Evolutionary conservation across 2,113 vertebrate genomes (phyloP), one percentile per base, ranked within the genome.

Genomic region (Connochaetes taurinus): DNA sequence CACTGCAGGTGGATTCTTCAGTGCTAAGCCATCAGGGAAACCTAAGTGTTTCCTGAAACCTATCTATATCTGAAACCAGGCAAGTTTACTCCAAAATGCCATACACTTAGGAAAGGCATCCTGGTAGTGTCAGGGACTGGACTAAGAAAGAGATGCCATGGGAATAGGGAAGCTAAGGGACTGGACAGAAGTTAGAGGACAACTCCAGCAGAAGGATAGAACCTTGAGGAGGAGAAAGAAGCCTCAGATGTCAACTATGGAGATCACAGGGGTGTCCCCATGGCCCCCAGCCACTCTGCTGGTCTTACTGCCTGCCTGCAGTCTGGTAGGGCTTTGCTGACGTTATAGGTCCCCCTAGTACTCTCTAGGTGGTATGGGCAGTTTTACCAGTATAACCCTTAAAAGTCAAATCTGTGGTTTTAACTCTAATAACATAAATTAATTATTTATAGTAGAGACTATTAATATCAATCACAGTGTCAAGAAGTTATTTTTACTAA

Each of bases 401-500:
- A 50, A 84, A 81, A 97, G 80, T 88, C 6, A 96, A 9, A 36
- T 55, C 25, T 50, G 2, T 81, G 21, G 9, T 64, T 93, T 95
- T 67, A 57, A 82, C 52, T 81, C 50, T 96, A 91, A 76, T 85
- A 78, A 88, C 87, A 58, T 84, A 40, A 60, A 31, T 45, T 55
- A 90, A 58, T 83, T 64, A 60, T 84, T 93, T 91, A 62, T n/a
- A 21, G 5, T 12, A 91, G 47, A 98, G 45, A 71, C 33, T 89
- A 50, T 64, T 64, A 78, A 5, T 57, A 82, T 92, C 71, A 88
- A 95, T 87, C 55, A 71, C 1, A 94, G 23, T 94, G 62, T 55
- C 23, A 94, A 89, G 29, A 80, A 78, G 29, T 86, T 95, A 67
- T 87, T 90, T 82, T 94, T 87, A 80, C 45, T 82, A 84, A 84